Evolutionary conservation across 2,888 invertebrate species (phyloP), one percentile per base, ranked within the genome.

Genomic region (Oscheius onirici): DNA sequence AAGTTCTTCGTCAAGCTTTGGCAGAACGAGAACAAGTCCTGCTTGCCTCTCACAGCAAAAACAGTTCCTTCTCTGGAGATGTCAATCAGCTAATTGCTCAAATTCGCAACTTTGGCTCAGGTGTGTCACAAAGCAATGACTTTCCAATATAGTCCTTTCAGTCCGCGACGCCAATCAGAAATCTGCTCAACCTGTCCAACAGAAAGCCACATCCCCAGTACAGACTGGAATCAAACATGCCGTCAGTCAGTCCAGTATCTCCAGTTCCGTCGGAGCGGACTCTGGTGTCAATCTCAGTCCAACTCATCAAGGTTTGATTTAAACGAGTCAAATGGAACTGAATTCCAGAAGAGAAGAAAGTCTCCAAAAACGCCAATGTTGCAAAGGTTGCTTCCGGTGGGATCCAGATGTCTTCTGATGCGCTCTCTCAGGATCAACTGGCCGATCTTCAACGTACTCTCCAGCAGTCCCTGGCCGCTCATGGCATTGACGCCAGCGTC

Each of bases 191-290:
- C n/a, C 60, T 1, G 20, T 22, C 11, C 41, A 15, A 11, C 54
- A 34, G 41, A 71, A 71, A 46, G 22, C 63, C 2, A 54, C 55
- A 22, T 76, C 75, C 24, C 78, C 76, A 49, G 71, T 72, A 34
- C 76, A 74, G 22, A 73, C 74, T 13, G 75, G 72, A 11, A 83
- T 82, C 65, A 84, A 83, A 61, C 84, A 82, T 66, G 82, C 84
- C 17, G 80, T 79, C 49, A 84, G 84, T 65, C 84, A 84, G 55
- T 81, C 82, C 13, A 80, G 80, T 55, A 73, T 84, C 55, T 80
- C 81, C 41, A 85, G 84, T 68, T 83, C 83, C 3, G 80, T 83
- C 24, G 83, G 83, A 49, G 83, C 82, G 22, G 84, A 84, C 67
- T 84, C 84, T 26, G 84, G 84, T 41, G 78, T 84, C 26, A 84